Percentiles rank a stretch among this genome's conserved stretches.
These are phyloP conservation scores for Porphyrio hochstetteri DNA, from an alignment of 2,113 vertebrate species.

Conservation along the genomic window DNA sequence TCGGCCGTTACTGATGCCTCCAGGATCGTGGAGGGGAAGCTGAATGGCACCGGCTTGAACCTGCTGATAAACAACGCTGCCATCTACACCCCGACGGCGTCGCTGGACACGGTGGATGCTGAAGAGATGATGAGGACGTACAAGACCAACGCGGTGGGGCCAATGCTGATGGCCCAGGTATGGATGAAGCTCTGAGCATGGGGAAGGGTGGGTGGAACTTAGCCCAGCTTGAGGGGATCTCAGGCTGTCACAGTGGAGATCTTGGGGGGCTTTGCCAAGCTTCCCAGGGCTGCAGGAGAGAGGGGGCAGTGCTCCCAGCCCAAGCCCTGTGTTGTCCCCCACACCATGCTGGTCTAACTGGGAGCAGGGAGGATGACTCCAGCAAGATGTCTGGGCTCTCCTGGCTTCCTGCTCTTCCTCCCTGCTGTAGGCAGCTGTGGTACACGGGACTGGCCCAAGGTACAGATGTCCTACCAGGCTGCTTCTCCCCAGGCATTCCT, in stretches of 20 bases:
- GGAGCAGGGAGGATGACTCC: not conserved
- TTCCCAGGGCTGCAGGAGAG: not conserved
- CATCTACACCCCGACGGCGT: not conserved
- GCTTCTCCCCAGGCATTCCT: slow-evolving; percentile 46
- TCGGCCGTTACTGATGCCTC: not conserved
- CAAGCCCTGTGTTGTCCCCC: not conserved
- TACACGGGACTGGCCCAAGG: not conserved
- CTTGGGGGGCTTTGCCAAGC: not conserved
- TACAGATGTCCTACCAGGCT: not conserved
- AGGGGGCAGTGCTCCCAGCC: not conserved
- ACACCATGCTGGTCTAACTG: not conserved
- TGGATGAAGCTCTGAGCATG: not conserved
- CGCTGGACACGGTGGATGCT: not conserved
- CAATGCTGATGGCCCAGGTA: slow-evolving; percentile 66
- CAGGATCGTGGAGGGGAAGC: slow-evolving; percentile 1
- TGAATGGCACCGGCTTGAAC: slow-evolving; percentile 49
- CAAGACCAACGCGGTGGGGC: slow-evolving; percentile 45
- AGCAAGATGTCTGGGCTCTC: not conserved
- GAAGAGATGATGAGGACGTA: slow-evolving; percentile 31
- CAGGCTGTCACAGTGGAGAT: accelerated
- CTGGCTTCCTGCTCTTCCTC: not conserved
- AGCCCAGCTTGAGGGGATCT: not conserved
- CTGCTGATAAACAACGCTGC: slow-evolving; percentile 67
- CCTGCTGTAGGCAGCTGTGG: accelerated
- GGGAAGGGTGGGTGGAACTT: not conserved